These are phyloP conservation scores for Endotricha flammealis DNA, from an alignment of 2,888 invertebrate species.

Conservation along the genomic window DNA sequence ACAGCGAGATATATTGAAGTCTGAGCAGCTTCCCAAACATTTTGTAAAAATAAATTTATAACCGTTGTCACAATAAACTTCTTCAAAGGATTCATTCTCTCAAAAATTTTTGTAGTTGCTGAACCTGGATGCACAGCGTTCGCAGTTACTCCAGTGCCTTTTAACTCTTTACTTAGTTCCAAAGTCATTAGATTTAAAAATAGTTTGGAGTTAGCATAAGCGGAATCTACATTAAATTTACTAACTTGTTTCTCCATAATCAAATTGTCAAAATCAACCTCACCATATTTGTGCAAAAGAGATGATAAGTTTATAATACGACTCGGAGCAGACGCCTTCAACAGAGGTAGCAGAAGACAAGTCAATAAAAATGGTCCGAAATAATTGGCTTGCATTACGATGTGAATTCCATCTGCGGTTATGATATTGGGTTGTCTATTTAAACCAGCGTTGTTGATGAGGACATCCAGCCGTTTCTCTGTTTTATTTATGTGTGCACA, in stretches of 20 bases:
- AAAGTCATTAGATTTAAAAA: constrained; percentile 85
- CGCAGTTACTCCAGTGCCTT: constrained; percentile 83
- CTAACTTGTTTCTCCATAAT: constrained; percentile 35
- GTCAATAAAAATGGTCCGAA: constrained; percentile 83
- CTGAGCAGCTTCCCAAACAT: background rate
- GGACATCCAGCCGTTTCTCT: constrained; percentile 44
- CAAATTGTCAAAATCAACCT: constrained; percentile 42
- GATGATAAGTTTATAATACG: constrained; percentile 61
- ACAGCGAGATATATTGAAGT: constrained; percentile 18
- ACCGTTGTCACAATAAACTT: background rate
- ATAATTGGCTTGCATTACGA: constrained; percentile 77
- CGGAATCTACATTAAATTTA: too few relatives aligned
- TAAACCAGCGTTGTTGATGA: constrained; percentile 64
- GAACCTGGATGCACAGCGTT: constrained; percentile 90
- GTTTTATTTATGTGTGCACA: constrained; percentile 48
- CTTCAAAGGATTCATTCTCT: too few relatives aligned
- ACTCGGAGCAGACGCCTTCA: constrained; percentile 54
- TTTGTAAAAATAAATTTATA: background rate
- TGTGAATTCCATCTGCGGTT: constrained; percentile 80
- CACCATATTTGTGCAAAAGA: constrained; percentile 32
- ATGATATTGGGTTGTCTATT: constrained; percentile 39
- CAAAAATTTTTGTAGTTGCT: background rate
- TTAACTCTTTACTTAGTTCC: constrained; percentile 82
- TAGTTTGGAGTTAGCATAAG: constrained; percentile 80
- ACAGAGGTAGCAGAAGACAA: constrained; percentile 72